Conservation (phyloP, 2,888 invertebrate genomes). For the Myathropa florea region DNA sequence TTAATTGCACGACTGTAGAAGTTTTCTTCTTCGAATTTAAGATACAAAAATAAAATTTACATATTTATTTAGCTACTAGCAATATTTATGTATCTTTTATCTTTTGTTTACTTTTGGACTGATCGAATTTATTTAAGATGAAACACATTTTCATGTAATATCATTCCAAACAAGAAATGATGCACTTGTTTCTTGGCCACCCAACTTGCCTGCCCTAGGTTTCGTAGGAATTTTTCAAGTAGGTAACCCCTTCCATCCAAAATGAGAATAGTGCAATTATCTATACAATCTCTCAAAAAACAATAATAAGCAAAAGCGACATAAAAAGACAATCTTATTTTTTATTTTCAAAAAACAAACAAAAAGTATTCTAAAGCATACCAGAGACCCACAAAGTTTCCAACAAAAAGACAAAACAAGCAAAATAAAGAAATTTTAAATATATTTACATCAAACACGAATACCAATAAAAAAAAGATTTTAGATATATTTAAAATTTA, state of each 20-base stretch:
- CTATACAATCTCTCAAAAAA: slow-evolving; percentile 30
- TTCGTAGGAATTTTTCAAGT: slow-evolving; percentile 25
- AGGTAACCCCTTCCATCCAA: slow-evolving; percentile 38
- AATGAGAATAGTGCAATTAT: slow-evolving; percentile 64
- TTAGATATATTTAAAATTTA: slow-evolving; percentile 40
- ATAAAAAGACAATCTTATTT: slow-evolving; percentile 12
- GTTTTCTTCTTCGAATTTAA: slow-evolving; percentile 39
- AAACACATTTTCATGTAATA: slow-evolving; percentile 11
- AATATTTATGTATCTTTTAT: slow-evolving; percentile 2
- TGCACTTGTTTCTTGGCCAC: slow-evolving; percentile 35
- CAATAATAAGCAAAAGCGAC: slow-evolving; percentile 48
- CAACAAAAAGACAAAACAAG: slow-evolving; percentile 24
- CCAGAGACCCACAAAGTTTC: neutral
- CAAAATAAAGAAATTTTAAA: slow-evolving; percentile 30
- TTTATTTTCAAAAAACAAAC: slow-evolving; percentile 4
- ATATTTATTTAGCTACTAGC: neutral
- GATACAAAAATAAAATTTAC: slow-evolving; percentile 2
- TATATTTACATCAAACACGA: slow-evolving; percentile 18
- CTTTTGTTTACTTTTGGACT: slow-evolving; percentile 12
- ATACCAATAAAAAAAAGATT: neutral
- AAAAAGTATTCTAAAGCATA: slow-evolving; percentile 19
- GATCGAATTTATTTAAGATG: slow-evolving; percentile 56
- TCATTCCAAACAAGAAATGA: slow-evolving; percentile 46
- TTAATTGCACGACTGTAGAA: slow-evolving; percentile 61
- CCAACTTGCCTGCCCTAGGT: slow-evolving; percentile 57